phyloP scores from a whole-genome alignment of 2,888 invertebrate genomes.

The Apamea crenata region DNA sequence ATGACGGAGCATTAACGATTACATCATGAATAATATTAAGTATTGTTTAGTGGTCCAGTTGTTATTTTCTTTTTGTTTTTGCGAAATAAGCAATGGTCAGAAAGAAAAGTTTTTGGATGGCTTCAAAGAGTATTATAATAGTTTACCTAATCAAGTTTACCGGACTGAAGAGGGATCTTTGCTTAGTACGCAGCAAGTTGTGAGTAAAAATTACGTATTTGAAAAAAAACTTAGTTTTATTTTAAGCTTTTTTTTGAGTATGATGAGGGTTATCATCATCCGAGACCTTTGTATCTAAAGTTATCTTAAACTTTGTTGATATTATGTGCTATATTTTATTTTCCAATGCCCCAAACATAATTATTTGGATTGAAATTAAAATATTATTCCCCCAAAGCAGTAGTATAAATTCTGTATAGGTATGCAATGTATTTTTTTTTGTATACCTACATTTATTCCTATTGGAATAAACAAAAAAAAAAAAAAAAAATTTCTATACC shows the following conservation, averaged over 20 bases:
- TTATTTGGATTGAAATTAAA: background rate
- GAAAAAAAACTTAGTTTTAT: background rate
- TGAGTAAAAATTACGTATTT: conserved; percentile 73
- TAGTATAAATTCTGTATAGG: background rate
- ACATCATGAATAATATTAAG: conserved; percentile 75
- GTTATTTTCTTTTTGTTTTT: conserved; percentile 72
- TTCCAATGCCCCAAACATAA: background rate
- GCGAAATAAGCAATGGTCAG: conserved; percentile 76
- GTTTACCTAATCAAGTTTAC: conserved; percentile 84
- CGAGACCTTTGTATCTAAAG: conserved; percentile 55
- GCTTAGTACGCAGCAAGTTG: conserved; percentile 84
- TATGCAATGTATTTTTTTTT: background rate
- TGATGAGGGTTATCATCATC: conserved; percentile 65
- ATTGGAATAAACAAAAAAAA: no score
- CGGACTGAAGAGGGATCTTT: conserved; percentile 85
- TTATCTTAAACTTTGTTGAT: conserved; percentile 23
- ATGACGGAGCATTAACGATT: conserved; percentile 74
- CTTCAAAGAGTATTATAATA: conserved; percentile 87
- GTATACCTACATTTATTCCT: background rate
- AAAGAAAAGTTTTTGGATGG: conserved; percentile 79
- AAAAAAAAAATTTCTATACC: background rate
- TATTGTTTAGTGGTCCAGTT: conserved; percentile 69
- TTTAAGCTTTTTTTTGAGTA: background rate
- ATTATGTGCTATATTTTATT: background rate
- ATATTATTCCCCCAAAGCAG: background rate